Percentiles rank a stretch among this genome's conserved stretches.
These are phyloP conservation scores for Cichlasoma orientale DNA, from an alignment of 2,797 vertebrate genomes.

Conservation along the genomic window DNA sequence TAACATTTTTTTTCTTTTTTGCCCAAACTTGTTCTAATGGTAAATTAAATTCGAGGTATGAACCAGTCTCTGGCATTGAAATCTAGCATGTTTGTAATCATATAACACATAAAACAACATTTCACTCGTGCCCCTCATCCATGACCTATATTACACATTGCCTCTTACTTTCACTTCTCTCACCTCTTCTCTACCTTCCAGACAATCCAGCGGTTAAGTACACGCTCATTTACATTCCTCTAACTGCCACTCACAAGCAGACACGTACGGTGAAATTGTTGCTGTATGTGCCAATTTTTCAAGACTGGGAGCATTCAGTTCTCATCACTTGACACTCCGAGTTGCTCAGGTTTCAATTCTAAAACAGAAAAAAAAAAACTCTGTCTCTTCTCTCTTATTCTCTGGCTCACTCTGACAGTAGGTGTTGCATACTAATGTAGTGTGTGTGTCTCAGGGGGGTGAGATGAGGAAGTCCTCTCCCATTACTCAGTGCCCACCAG, in stretches of 20 bases:
- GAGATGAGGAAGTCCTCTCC: constrained; percentile 83
- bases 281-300: constrained; percentile 62
- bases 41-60: neutral
- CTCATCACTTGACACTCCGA: constrained; percentile 69
- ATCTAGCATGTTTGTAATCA: neutral
- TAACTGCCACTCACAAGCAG: constrained; percentile 61
- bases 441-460: constrained; percentile 73
- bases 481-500: constrained; percentile 84
- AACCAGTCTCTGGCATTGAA: neutral
- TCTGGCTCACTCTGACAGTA: constrained; percentile 74
- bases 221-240: constrained; percentile 57
- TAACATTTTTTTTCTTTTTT: neutral
- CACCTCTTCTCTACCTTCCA: constrained; percentile 32
- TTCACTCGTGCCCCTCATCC: neutral
- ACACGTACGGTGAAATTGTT: constrained; percentile 51
- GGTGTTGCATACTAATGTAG: constrained; percentile 81
- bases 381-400: constrained; percentile 59
- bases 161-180: constrained; percentile 7
- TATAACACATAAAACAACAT: neutral
- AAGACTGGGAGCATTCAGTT: constrained; percentile 57
- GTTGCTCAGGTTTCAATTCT: constrained; percentile 70
- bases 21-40: neutral
- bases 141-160: neutral
- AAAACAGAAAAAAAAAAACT: constrained; percentile 48
- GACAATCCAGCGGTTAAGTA: constrained; percentile 41